A percentile compares a stretch with the other conserved stretches of the same genome.
These are phyloP conservation scores for Patella depressa DNA, from an alignment of 2,888 invertebrate genomes.

Conservation along the genomic window DNA sequence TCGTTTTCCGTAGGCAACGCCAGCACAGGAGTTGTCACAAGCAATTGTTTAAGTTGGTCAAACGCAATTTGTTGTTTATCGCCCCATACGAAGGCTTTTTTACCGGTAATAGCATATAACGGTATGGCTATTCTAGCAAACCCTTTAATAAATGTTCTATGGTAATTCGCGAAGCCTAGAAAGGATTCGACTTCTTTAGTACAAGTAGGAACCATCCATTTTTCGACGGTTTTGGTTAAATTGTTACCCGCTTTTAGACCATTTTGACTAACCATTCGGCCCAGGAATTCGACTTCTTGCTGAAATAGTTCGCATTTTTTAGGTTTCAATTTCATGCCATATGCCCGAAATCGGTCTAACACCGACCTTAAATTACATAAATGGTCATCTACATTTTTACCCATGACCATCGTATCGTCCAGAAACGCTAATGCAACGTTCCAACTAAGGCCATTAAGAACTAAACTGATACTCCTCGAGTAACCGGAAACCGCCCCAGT, in stretches of 20 bases:
- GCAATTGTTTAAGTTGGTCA: constrained; percentile 13
- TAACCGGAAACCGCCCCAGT: too few species aligned
- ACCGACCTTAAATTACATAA: constrained; percentile 9
- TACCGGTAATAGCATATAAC: constrained; percentile 28
- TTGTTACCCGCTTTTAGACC: not conserved
- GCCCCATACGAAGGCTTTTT: constrained; percentile 29
- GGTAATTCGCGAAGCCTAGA: not conserved
- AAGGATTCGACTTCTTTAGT: too few species aligned
- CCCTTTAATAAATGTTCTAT: not conserved
- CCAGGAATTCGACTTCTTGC: too few species aligned
- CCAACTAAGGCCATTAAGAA: too few species aligned
- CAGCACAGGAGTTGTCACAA: too few species aligned
- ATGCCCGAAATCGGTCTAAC: not conserved
- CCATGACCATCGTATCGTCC: too few species aligned
- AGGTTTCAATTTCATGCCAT: not conserved
- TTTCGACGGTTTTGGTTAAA: too few species aligned
- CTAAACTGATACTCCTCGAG: too few species aligned
- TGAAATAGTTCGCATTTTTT: not conserved
- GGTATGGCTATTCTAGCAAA: constrained; percentile 22
- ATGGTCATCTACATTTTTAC: constrained; percentile 18
- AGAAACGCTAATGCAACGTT: too few species aligned
- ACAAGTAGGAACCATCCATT: too few species aligned
- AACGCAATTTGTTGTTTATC: constrained; percentile 14
- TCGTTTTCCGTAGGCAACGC: too few species aligned
- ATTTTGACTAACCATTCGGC: not conserved